Percentiles rank a stretch among this genome's conserved stretches.
phyloP scores from a whole-genome alignment of 1,140 invertebrate species.

The Ceratina australensis region DNA sequence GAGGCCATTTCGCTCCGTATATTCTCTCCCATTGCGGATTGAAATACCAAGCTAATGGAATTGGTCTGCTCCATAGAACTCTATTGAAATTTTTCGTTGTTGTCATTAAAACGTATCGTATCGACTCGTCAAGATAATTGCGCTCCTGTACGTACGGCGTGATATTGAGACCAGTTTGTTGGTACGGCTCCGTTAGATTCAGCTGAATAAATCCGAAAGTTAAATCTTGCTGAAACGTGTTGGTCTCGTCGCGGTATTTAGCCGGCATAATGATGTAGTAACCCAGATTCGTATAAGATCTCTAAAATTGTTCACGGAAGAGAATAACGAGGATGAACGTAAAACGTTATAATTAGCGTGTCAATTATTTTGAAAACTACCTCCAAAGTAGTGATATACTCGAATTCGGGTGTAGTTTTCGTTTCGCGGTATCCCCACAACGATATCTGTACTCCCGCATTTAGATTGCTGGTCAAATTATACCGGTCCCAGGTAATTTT shows the following conservation, averaged over 20 bases:
- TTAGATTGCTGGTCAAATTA: conserved; percentile 90
- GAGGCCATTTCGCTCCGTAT: conserved; percentile 89
- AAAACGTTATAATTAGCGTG: background rate
- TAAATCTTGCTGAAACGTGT: conserved; percentile 85
- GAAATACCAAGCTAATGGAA: conserved; percentile 96
- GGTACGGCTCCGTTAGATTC: conserved; percentile 90
- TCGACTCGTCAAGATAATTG: background rate
- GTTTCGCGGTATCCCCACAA: conserved; percentile 93
- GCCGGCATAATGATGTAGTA: conserved; percentile 85
- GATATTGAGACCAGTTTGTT: conserved; percentile 84
- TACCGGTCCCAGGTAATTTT: conserved; percentile 89
- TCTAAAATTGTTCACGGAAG: conserved; percentile 77
- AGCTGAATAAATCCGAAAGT: conserved; percentile 95
- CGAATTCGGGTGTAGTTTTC: conserved; percentile 85
- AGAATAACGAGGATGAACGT: background rate
- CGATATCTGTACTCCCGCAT: conserved; percentile 88
- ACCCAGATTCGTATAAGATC: conserved; percentile 83
- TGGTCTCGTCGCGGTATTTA: conserved; percentile 85
- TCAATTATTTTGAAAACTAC: conserved; percentile 27
- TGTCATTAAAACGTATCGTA: background rate
- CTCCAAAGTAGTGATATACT: conserved; percentile 82
- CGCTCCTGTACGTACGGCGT: conserved; percentile 86
- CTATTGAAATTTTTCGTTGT: conserved; percentile 74
- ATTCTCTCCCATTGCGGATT: conserved; percentile 90
- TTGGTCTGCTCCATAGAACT: conserved; percentile 92